Base-by-base conservation (phyloP, 2,113 vertebrate species). In the Dasyurus viverrinus region DNA sequence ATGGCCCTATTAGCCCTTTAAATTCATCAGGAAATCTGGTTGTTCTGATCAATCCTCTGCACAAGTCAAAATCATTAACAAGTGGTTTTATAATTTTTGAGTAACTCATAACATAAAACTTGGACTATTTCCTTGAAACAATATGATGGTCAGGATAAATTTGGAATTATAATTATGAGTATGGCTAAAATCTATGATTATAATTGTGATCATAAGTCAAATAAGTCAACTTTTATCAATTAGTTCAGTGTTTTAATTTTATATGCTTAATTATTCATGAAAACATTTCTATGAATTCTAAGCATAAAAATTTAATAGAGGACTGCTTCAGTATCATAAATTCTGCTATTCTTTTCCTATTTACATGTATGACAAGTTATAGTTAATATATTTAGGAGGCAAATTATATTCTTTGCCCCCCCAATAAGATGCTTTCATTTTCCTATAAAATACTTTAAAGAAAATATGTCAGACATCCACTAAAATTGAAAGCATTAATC, bases 241-340 rank as follows among this genome's bases (percentile, higher is more conserved):
- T 96, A 93, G 97, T 53, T 95, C 96, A 96, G 94, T 93, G 94
- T 97, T 98, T 98, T 98, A 98, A 98, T 98, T 98, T 97, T 94
- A 1, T 93, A 89, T 95, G 92, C 90, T 98, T 97, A 98, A 98
- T 98, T 98, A 98, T 98, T 98, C 97, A 98, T 97, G 89, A 27
- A 90, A 93, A 89, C 94, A 95, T 93, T 97, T 98, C 95, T 76
- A 92, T 95, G 97, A 96, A 53, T 94, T 98, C 95, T 97, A 91
- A 90, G 53, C 94, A 96, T 97, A 96, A 98, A 97, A 98, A 97
- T 96, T 97, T 97, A 96, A 95, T 95, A 93, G 95, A 57, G 52
- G 60, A 89, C 46, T 93, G 91, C 95, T 93, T 96, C 93, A 94
- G 93, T 94, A 95, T 90, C 60, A 60, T 95, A 94, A 95, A 92